Conservation (phyloP, 2,797 vertebrate genomes). For the Dendrocincla tyrannina region DNA sequence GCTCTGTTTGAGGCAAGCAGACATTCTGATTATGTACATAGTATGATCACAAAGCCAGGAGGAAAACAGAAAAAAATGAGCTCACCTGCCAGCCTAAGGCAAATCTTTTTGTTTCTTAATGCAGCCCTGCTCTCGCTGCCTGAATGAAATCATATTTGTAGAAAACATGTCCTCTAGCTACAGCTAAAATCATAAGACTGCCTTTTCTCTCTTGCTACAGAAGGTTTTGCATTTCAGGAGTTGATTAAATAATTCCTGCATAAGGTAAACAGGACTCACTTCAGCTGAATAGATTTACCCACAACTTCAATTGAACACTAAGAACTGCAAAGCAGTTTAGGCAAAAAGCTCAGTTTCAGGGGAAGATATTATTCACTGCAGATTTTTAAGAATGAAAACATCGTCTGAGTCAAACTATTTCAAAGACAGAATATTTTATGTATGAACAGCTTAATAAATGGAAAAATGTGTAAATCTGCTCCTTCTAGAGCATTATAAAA, state of each 20-base stretch:
- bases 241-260: neutral
- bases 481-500: constrained; percentile 16
- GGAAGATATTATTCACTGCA: neutral
- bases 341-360: neutral
- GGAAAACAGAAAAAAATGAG: neutral
- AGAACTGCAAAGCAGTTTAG: neutral
- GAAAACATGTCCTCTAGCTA: neutral
- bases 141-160: constrained; percentile 31
- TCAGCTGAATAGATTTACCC: neutral
- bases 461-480: constrained; percentile 44
- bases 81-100: constrained; percentile 6
- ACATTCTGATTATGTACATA: neutral
- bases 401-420: neutral
- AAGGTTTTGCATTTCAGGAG: constrained; percentile 5
- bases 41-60: neutral
- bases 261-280: neutral
- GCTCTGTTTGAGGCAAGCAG: neutral
- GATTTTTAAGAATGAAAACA: constrained; percentile 32
- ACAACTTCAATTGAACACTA: neutral
- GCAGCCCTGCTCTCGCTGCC: neutral
- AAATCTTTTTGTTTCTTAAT: neutral
- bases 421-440: constrained; percentile 1
- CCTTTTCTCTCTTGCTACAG: neutral
- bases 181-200: neutral
- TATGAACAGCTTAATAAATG: constrained; percentile 22